Evolutionary conservation across 1,140 invertebrate genomes (phyloP).

Genomic region (Gonioctena quinquepunctata): DNA sequence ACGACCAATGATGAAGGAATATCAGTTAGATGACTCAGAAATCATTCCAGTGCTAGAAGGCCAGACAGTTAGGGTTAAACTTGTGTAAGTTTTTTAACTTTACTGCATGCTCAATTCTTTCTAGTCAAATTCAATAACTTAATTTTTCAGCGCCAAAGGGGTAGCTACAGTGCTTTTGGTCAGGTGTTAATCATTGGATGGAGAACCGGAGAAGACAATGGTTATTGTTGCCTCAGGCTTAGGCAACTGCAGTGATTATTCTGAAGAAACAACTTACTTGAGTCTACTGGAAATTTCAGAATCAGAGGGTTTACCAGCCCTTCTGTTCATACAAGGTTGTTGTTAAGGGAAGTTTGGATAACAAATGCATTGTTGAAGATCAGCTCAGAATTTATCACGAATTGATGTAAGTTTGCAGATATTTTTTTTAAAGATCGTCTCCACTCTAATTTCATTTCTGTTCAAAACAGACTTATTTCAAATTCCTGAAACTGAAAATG

Average conservation of each 20-base stretch:
- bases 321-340: constrained; percentile 75
- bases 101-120: no score
- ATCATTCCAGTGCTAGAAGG: constrained; percentile 86
- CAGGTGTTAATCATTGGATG: constrained; percentile 79
- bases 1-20: constrained; percentile 96
- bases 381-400: constrained; percentile 49
- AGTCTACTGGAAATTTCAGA: constrained; percentile 77
- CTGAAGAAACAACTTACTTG: constrained; percentile 86
- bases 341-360: constrained; percentile 61
- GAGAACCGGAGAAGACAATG: constrained; percentile 77
- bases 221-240: constrained; percentile 75
- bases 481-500: no score
- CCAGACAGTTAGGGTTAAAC: constrained; percentile 66
- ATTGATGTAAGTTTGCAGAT: constrained; percentile 35
- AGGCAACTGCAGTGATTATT: constrained; percentile 65
- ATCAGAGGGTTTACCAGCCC: constrained; percentile 85
- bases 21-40: constrained; percentile 84
- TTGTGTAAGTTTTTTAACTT: constrained; percentile 72
- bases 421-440: no score
- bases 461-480: no score
- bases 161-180: constrained; percentile 87
- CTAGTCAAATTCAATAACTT: no score
- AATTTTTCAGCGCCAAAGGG: constrained; percentile 69
- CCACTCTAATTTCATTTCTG: no score
- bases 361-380: constrained; percentile 59